phyloP scores from a whole-genome alignment of 2,113 vertebrate genomes.

The Phodopus roborovskii region DNA sequence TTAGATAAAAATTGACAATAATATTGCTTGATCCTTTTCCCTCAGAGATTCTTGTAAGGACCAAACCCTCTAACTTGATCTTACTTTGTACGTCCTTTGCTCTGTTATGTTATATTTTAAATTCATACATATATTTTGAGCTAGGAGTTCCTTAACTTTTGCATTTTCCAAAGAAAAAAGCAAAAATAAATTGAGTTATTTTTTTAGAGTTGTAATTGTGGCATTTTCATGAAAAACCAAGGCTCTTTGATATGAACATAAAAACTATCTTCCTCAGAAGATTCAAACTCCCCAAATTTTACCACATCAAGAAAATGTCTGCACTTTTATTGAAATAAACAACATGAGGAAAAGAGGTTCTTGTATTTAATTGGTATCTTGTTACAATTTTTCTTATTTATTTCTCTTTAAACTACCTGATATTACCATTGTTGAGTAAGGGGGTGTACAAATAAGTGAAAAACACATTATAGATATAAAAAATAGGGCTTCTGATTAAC shows the following conservation, averaged over 20 bases:
- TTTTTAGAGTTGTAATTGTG: slow-evolving; percentile 32
- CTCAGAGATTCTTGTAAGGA: slow-evolving; percentile 42
- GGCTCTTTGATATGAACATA: slow-evolving; percentile 52
- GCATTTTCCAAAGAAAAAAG: slow-evolving; percentile 62
- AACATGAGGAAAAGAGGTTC: slow-evolving; percentile 40
- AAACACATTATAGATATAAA: slow-evolving; percentile 1
- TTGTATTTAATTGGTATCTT: neutral
- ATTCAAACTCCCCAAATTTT: slow-evolving; percentile 46
- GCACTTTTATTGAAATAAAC: slow-evolving; percentile 53
- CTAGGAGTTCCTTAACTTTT: slow-evolving; percentile 53
- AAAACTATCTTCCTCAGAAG: slow-evolving; percentile 50
- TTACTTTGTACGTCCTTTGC: neutral
- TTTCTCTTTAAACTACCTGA: slow-evolving; percentile 4
- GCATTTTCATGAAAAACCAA: slow-evolving; percentile 52
- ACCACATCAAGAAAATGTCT: slow-evolving; percentile 50
- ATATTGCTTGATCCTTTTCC: slow-evolving; percentile 52
- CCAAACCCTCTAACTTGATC: slow-evolving; percentile 60
- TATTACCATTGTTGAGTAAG: slow-evolving; percentile 30
- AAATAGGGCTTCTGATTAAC: neutral
- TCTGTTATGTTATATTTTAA: slow-evolving; percentile 41
- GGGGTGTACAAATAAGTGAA: neutral
- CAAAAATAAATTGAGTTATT: slow-evolving; percentile 38
- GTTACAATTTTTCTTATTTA: slow-evolving; percentile 30
- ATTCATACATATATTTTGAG: slow-evolving; percentile 58
- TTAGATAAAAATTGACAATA: slow-evolving; percentile 56